Base-by-base conservation (phyloP, 2,888 invertebrate species). In the Capitulum mitella region DNA sequence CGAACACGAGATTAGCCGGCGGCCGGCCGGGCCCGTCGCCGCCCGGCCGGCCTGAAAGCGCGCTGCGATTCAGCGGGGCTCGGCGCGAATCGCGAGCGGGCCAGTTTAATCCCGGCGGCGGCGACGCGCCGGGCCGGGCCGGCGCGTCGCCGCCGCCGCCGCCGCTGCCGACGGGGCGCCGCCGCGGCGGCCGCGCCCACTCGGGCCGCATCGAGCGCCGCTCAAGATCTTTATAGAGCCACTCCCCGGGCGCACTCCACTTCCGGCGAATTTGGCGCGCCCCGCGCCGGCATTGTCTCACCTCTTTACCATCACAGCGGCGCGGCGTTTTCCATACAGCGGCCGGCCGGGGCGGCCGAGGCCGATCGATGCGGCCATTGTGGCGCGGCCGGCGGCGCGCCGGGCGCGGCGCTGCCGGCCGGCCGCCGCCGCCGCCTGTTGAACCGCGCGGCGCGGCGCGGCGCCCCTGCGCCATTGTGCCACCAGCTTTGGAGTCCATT, bases 251-350 rank as follows among this genome's bases (percentile, higher is more conserved):
- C 34, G 58, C 34, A 64, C 64, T 64, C 64, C 64, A 64, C 32
- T 64, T 34, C 58, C 64, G 64, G 64, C 34, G 34, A 34, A 34
- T 34, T 64, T 34, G 64, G 19, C 19, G 32, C 34, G 34, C 64
- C 32, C 34, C 5, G 64, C 34, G 64, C 19, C 34, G 19, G 64
- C 64, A 64, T 64, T 64, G 64, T 64, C 34, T 64, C 64, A 64
- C 64, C 34, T 64, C 64, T 64, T 64, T 64, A 64, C 64, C 64
- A 34, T 64, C 64, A 64, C 64, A 64, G 64, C 16, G 34, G 64
- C 64, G 64, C 64, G 64, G 29, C 64, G 64, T 16, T 64, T 51
- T 34, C 64, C 14, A 22, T 32, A 32, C 34, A 34, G 34, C 29
- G 29, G 61, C 6, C 58, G 58, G 61, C 1, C n/a, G 54, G 54